Percentiles rank a stretch among this genome's conserved stretches.
phyloP scores from a whole-genome alignment of 2,797 vertebrate genomes.

The Semaprochilodus insignis region DNA sequence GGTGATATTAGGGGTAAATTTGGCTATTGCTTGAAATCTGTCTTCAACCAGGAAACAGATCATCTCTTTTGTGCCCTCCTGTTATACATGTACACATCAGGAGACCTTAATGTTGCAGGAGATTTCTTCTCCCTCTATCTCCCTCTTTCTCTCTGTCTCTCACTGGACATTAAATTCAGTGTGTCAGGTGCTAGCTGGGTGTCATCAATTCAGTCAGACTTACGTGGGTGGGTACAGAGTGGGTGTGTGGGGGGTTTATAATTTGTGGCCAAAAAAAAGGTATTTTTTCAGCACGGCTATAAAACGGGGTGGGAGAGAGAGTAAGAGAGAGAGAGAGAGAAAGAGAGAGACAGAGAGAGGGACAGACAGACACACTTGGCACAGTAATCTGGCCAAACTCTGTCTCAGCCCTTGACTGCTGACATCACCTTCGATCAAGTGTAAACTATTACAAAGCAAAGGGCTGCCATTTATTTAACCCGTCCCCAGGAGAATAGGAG shows the following conservation, averaged over 20 bases:
- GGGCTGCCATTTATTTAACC: conserved; percentile 72
- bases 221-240: conserved; percentile 42
- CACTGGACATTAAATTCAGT: conserved; percentile 65
- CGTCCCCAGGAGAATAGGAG: conserved; percentile 52
- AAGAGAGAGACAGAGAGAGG: conserved; percentile 23
- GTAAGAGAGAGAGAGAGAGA: conserved; percentile 22
- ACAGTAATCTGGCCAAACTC: conserved; percentile 71
- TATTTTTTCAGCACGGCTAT: conserved; percentile 66
- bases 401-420: conserved; percentile 63
- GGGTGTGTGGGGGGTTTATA: conserved; percentile 54
- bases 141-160: conserved; percentile 5
- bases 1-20: not conserved
- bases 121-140: not conserved
- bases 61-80: conserved; percentile 1
- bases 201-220: conserved; percentile 72
- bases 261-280: conserved; percentile 71
- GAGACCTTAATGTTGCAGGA: conserved; percentile 5
- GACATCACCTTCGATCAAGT: conserved; percentile 76
- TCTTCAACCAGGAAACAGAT: not conserved
- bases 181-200: conserved; percentile 68
- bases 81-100: not conserved
- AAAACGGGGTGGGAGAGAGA: conserved; percentile 63
- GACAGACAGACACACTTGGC: conserved; percentile 56
- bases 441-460: conserved; percentile 71
- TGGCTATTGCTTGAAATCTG: not conserved